Evolutionary conservation across 2,888 invertebrate species (phyloP), one percentile per base, ranked within the genome.

Genomic region (Lepidonotus clava): DNA sequence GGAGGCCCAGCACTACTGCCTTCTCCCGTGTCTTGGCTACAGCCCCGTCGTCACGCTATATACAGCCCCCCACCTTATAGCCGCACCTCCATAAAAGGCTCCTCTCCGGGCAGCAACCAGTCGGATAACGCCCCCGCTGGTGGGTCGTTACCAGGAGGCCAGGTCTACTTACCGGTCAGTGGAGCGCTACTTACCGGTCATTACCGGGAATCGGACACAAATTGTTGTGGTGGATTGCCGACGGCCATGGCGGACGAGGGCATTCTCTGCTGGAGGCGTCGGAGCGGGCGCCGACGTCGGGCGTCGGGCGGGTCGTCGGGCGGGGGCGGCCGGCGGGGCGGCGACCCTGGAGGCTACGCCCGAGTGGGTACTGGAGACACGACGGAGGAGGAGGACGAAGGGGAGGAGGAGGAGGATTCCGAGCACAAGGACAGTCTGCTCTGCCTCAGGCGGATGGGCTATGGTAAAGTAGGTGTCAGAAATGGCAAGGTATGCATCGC

Each of bases 391-490:
- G 71, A 71, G 71, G 71, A 71, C 0, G 71, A 71, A 38, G 71
- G 38, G 36, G 71, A 34, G 71, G 21, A 11, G 18, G 61, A 80
- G 1, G 41, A 80, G 80, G 80, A 80, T 32, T 80, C 80, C 0
- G 80, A 80, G 21, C 41, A 46, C 6, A 11, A 11, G 0, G 80
- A 80, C 80, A 28, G 80, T 21, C 46, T 80, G 80, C 46, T 80
- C 28, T 80, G 80, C 28, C 80, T 80, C 11, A 24, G 51, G 8
- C 21, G 80, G 80, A 80, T 80, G 80, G 80, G 80, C 4, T 80
- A 80, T 80, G 80, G 80, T 6, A 80, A 80, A 80, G 80, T 80
- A 80, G 41, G 41, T 41, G 51, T 32, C 11, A 71, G 71, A 36
- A 34, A 71, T 18, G 36, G 36, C 36, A 71, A 71, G 71, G 71